Evolutionary conservation across 2,888 invertebrate genomes (phyloP).

Genomic region (Platycnemis pennipes): DNA sequence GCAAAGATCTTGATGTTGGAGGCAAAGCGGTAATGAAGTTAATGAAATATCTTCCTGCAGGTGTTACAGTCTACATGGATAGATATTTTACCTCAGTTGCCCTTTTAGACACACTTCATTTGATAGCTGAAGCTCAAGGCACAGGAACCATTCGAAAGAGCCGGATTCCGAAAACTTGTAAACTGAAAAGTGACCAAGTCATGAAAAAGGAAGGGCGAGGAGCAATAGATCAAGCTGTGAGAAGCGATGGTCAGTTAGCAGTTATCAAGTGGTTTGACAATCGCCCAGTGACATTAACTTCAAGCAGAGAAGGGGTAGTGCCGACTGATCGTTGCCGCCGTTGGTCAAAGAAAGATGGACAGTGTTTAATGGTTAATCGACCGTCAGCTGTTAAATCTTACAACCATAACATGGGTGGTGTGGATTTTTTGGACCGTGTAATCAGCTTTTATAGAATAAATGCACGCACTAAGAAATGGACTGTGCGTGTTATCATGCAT

Average conservation of each 20-base stretch:
- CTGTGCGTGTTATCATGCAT: slow-evolving; percentile 70
- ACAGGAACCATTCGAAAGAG: slow-evolving; percentile 66
- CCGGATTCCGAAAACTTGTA: slow-evolving; percentile 39
- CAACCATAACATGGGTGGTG: slow-evolving; percentile 71
- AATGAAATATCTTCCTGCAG: no score
- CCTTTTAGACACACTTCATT: no score
- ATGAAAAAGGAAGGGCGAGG: background rate
- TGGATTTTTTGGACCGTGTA: slow-evolving; percentile 71
- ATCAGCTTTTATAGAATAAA: slow-evolving; percentile 70
- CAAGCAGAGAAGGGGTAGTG: slow-evolving; percentile 70
- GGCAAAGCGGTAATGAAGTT: no score
- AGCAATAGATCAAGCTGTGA: background rate
- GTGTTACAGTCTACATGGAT: no score
- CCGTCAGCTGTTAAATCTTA: slow-evolving; percentile 70
- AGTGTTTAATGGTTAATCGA: slow-evolving; percentile 66
- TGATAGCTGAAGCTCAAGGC: slow-evolving; percentile 5
- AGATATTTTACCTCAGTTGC: no score
- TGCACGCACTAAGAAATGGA: slow-evolving; percentile 70
- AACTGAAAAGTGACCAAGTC: slow-evolving; percentile 66
- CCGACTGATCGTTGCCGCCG: slow-evolving; percentile 65
- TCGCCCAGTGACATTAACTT: slow-evolving; percentile 66
- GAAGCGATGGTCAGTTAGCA: slow-evolving; percentile 68
- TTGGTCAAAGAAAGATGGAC: slow-evolving; percentile 70
- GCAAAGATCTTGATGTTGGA: no score
- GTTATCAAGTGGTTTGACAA: slow-evolving; percentile 71